Conservation (phyloP, 2,888 invertebrate genomes). For the Lochmaea crataegi region DNA sequence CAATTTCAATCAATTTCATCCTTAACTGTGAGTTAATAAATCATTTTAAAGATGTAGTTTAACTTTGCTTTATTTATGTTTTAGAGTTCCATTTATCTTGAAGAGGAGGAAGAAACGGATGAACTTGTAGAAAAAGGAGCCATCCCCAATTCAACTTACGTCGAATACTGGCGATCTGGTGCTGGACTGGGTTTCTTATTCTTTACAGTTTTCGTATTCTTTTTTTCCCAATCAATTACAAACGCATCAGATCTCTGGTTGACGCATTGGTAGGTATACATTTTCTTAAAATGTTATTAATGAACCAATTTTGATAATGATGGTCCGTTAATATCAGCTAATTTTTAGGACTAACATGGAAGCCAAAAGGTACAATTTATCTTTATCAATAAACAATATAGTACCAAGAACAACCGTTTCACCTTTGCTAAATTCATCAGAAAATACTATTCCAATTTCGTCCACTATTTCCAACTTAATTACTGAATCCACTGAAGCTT, state of each 20-base stretch:
- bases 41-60: neutral
- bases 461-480: neutral
- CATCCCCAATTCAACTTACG: conserved; percentile 72
- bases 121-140: conserved; percentile 76
- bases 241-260: conserved; percentile 84
- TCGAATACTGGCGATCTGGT: conserved; percentile 78
- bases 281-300: no score
- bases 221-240: conserved; percentile 76
- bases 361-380: conserved; percentile 53
- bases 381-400: neutral
- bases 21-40: conserved; percentile 51
- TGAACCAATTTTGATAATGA: no score
- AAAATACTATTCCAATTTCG: neutral
- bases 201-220: conserved; percentile 68
- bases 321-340: no score
- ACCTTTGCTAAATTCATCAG: neutral
- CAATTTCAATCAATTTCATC: conserved; percentile 57
- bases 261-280: conserved; percentile 73
- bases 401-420: no score
- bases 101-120: conserved; percentile 69
- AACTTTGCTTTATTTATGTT: neutral
- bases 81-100: conserved; percentile 26
- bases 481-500: neutral
- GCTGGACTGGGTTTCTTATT: conserved; percentile 69
- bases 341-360: conserved; percentile 65